Conservation (phyloP, 2,888 invertebrate genomes). For the Oxycera nigricornis region DNA sequence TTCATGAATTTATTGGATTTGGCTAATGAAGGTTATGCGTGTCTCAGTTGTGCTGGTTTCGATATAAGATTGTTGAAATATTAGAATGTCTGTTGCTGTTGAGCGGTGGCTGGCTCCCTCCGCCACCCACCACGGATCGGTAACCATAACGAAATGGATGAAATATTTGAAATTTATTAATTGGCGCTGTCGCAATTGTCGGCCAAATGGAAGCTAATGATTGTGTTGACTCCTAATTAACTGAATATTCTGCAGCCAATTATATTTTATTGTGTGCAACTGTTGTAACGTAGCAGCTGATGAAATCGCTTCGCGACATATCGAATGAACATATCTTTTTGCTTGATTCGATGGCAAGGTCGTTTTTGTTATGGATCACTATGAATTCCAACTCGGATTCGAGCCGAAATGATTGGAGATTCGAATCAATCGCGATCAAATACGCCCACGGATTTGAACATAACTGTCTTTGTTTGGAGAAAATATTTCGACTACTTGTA, state of each 20-base stretch:
- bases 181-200: neutral
- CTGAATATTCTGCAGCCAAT: neutral
- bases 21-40: neutral
- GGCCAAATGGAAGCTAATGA: neutral
- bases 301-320: no score
- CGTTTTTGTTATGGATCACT: no score
- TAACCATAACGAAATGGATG: neutral
- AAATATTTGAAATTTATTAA: constrained; percentile 2
- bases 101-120: neutral
- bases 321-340: no score
- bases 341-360: no score
- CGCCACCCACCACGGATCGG: neutral
- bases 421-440: no score
- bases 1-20: neutral
- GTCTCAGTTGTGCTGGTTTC: neutral
- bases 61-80: neutral
- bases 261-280: no score
- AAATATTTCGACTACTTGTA: no score
- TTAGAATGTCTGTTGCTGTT: neutral
- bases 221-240: neutral
- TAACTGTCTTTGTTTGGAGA: no score
- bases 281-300: no score
- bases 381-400: no score
- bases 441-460: no score
- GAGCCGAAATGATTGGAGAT: no score